phyloP scores from a whole-genome alignment of 2,113 vertebrate species.

The Gracilinanus agilis region DNA sequence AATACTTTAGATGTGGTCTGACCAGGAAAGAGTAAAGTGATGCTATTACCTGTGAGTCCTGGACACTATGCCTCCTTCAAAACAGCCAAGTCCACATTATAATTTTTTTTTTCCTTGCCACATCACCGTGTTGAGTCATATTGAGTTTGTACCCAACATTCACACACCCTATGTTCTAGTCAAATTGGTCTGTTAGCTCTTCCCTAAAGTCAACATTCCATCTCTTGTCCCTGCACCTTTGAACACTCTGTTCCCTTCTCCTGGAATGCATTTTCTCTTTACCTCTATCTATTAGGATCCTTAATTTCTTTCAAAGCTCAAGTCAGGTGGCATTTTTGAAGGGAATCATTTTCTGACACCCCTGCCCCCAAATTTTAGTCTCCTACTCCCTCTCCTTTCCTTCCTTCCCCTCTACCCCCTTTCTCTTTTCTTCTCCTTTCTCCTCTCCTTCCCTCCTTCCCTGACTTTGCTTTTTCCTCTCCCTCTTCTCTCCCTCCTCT shows the following conservation, averaged over 20 bases:
- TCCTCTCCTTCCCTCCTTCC: background rate
- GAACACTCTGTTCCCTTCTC: background rate
- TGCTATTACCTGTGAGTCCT: background rate
- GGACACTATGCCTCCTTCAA: background rate
- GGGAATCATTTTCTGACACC: background rate
- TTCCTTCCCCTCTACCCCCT: background rate
- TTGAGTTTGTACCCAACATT: background rate
- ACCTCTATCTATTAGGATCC: background rate
- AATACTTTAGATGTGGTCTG: background rate
- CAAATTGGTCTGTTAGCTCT: background rate
- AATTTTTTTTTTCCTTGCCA: background rate
- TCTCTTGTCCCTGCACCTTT: background rate
- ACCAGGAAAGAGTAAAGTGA: background rate
- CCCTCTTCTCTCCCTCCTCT: too few relatives aligned
- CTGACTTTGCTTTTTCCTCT: too few relatives aligned
- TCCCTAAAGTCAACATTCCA: background rate
- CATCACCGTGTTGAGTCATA: background rate
- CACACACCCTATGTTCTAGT: background rate
- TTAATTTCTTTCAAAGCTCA: background rate
- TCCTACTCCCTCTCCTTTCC: background rate
- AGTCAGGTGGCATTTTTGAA: background rate
- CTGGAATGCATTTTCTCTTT: background rate
- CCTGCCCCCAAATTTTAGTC: background rate
- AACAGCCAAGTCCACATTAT: background rate
- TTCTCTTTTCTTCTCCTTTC: background rate